phyloP scores from a whole-genome alignment of 2,888 invertebrate genomes.

The Apotomis capreana region DNA sequence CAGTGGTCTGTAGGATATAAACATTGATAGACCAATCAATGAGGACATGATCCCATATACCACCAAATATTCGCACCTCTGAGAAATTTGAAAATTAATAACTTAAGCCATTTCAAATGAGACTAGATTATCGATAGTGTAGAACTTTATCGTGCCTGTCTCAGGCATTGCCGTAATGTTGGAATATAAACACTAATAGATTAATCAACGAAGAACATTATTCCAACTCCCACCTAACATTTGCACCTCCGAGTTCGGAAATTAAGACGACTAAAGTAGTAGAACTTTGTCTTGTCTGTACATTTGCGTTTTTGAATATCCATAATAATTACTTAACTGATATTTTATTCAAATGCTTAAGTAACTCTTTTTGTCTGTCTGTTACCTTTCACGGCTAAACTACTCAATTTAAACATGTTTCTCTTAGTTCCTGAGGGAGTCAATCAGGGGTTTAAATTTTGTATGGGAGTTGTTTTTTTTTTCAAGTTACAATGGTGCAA shows the following conservation, averaged over 20 bases:
- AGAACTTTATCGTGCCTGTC: slow-evolving; percentile 39
- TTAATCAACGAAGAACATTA: slow-evolving; percentile 3
- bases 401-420: no score
- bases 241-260: neutral
- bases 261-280: neutral
- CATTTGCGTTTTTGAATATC: no score
- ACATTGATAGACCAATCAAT: slow-evolving; percentile 21
- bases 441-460: no score
- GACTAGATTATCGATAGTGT: no score
- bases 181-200: slow-evolving; percentile 23
- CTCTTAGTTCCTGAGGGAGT: no score
- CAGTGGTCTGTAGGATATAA: slow-evolving; percentile 3
- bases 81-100: neutral
- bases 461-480: no score
- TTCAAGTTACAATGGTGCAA: no score
- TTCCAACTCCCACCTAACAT: neutral
- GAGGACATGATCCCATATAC: neutral
- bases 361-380: no score
- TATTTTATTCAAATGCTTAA: no score
- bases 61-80: neutral
- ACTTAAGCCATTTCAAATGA: neutral
- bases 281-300: slow-evolving; percentile 12
- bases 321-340: no score
- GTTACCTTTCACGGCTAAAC: no score
- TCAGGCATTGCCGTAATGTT: slow-evolving; percentile 44